A percentile compares a stretch with the other conserved stretches of the same genome.
Evolutionary conservation across 2,113 vertebrate genomes (phyloP).

Genomic region (Narcine bancroftii): DNA sequence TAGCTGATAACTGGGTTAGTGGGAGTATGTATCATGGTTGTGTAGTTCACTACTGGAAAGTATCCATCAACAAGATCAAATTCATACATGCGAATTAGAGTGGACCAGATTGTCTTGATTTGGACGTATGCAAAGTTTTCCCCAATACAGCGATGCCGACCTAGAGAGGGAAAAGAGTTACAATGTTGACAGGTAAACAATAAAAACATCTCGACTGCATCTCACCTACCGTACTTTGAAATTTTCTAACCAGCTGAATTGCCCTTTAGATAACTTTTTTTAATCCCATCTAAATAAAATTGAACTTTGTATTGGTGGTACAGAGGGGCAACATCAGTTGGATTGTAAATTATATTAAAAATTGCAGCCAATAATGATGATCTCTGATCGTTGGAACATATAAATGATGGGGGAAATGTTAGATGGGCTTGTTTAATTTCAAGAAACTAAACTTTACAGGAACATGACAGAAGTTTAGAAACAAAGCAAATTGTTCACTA

Average conservation of each 20-base stretch:
- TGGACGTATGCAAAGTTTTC: slow-evolving; percentile 97
- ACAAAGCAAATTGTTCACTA: not conserved
- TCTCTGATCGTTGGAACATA: not conserved
- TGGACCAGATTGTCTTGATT: slow-evolving; percentile 97
- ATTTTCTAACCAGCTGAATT: not conserved
- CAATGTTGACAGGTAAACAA: not conserved
- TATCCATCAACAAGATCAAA: slow-evolving; percentile 83
- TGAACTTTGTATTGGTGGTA: not conserved
- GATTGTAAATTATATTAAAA: not conserved
- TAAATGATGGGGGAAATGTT: not conserved
- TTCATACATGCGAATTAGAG: slow-evolving; percentile 78
- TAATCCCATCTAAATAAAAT: not conserved
- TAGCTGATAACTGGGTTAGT: slow-evolving; percentile 83
- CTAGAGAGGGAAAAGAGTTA: slow-evolving; percentile 51
- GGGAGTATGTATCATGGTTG: slow-evolving; percentile 95
- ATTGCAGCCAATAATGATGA: not conserved
- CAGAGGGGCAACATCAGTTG: not conserved
- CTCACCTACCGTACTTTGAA: too few species aligned
- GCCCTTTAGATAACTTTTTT: not conserved
- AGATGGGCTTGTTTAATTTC: not conserved
- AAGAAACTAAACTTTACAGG: not conserved
- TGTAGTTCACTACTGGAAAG: slow-evolving; percentile 90
- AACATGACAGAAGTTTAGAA: not conserved
- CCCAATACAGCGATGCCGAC: slow-evolving; percentile 93
- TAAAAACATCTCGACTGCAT: too few species aligned